Evolutionary conservation across 1,140 invertebrate species (phyloP).

Genomic region (Drosophila malerkotliana): DNA sequence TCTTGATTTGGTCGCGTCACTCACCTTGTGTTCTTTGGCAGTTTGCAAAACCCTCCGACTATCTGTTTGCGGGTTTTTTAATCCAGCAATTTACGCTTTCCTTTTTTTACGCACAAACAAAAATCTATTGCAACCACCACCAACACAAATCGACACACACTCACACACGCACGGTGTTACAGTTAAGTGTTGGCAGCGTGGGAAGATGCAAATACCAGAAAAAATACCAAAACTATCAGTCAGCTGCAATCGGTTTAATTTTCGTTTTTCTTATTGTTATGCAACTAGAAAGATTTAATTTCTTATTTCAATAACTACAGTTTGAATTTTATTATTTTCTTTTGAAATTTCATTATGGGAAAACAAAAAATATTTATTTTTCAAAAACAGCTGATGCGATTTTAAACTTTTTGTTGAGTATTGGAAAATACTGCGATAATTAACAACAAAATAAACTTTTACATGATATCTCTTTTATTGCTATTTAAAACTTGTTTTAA

Average conservation of each 20-base stretch:
- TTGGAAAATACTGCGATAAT: neutral
- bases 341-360: neutral
- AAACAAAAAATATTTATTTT: neutral
- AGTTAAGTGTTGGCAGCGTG: constrained; percentile 11
- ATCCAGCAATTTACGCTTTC: constrained; percentile 60
- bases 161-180: constrained; percentile 1
- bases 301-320: neutral
- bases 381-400: neutral
- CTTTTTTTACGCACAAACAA: constrained; percentile 81
- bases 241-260: neutral
- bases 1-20: constrained; percentile 3
- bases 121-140: constrained; percentile 73
- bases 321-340: neutral
- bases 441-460: neutral
- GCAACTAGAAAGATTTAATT: no score
- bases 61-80: constrained; percentile 14
- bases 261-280: neutral
- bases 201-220: constrained; percentile 8
- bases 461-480: neutral
- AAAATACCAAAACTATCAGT: constrained; percentile 10
- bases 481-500: no score
- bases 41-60: constrained; percentile 10
- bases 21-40: constrained; percentile 38
- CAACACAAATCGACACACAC: constrained; percentile 34
- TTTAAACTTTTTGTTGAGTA: neutral